Base-by-base conservation (phyloP, 1,140 invertebrate species). In the Diuraphis noxia region DNA sequence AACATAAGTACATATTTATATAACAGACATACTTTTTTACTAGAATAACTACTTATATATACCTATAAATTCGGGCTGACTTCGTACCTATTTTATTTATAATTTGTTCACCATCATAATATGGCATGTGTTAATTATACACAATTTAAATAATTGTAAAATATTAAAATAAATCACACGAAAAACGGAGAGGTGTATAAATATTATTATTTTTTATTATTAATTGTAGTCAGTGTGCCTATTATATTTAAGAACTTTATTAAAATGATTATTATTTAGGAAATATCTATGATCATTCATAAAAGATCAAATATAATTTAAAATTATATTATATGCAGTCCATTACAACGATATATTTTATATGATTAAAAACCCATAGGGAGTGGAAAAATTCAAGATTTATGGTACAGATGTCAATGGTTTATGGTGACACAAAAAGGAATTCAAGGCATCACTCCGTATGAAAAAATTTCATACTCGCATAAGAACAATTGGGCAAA, bases 371-470 rank as follows among this genome's bases (percentile, higher is more conserved):
- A 25, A 36, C 9, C 92, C 82, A 23, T 52, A 92, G 95, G 95
- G 7, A 95, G 95, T 93, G 94, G 94, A 63, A 93, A 94, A 92
- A 94, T 95, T 81, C 95, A 95, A 93, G 95, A 95, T 92, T 93
- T 95, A 1, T 94, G 94, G 85, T 95, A 95, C 92, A 93, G 95
- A 84, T 95, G 95, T 87, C 94, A 95, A 81, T 95, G 95, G 95
- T 95, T 94, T 92, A 95, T 95, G 93, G 93, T 95, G 23, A 94
- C 95, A 21, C 95, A 95, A 92, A 95, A 95, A 93, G 94, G 95
- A 10, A 94, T 95, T 34, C 92, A 93, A 40, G 95, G 95, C 9
- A 95, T 95, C 92, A 94, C 95, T 2, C 94, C 94, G 9, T 93
- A 94, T 92, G 95, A 95, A 93, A 94, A 95, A 93, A 93, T 95